These are phyloP conservation scores for Sepioteuthis lessoniana DNA, from an alignment of 2,888 invertebrate species.

Conservation along the genomic window DNA sequence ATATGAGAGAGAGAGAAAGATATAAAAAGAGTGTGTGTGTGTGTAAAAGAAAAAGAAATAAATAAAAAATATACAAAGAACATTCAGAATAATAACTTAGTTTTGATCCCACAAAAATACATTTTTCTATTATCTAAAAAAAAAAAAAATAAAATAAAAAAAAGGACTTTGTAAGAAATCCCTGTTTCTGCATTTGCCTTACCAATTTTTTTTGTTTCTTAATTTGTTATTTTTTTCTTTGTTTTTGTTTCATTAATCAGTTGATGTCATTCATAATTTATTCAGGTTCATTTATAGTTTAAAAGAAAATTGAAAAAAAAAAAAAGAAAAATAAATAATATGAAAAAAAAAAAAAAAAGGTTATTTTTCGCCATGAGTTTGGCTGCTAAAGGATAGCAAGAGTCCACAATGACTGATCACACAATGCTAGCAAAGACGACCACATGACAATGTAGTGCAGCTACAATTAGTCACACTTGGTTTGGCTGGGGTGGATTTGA, in stretches of 20 bases:
- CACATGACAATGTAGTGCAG: neutral
- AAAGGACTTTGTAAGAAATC: neutral
- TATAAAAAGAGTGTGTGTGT: too few species aligned
- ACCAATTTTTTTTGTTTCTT: neutral
- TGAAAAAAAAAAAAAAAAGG: too few species aligned
- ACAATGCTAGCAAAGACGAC: conserved; percentile 13
- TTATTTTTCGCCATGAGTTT: neutral
- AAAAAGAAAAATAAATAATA: too few species aligned
- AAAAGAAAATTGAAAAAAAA: too few species aligned
- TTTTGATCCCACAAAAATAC: conserved; percentile 33
- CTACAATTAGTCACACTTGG: conserved; percentile 1
- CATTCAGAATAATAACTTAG: neutral
- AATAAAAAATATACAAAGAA: neutral
- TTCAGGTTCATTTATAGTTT: neutral
- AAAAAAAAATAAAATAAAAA: neutral
- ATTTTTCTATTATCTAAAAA: neutral
- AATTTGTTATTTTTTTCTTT: too few species aligned
- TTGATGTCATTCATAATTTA: neutral
- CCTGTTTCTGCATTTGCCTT: neutral
- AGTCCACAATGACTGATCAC: conserved; percentile 23
- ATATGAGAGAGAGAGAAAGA: too few species aligned
- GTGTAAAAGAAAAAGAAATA: neutral
- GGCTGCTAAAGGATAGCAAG: conserved; percentile 23
- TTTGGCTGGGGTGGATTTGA: neutral
- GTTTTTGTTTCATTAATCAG: neutral